Base-by-base conservation (phyloP, 1,140 invertebrate species). In the Neoseiulus cucumeris region DNA sequence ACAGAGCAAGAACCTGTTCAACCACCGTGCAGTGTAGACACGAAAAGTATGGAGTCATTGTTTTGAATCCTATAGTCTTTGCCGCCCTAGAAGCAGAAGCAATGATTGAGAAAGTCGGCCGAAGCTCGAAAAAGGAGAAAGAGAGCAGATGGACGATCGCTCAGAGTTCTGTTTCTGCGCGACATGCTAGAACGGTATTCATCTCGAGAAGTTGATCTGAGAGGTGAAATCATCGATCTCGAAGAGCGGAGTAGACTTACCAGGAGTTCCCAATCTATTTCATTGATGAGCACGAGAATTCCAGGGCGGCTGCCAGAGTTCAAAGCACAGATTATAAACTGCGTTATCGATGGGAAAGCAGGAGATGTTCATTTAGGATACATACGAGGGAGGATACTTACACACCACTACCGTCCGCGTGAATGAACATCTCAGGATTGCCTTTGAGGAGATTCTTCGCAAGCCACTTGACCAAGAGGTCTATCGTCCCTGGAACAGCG, bases 201-300 rank as follows among this genome's bases (percentile, higher is more conserved):
- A 14, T 42, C 41, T 65, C 22, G 33, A 39, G 33, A 39, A 6
- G 33, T 39, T 39, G 9, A 39, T 39, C 33, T 6, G 33, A 39
- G 33, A 47, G n/a, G 18, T 45, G 55, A 45, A 47, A 65, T 45
- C n/a, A 65, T 45, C 42, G 30, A 55, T 65, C 9, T 9, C 9
- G 12, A 55, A 22, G 17, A 14, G 9, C 39, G 12, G 65, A 14
- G 45, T 18, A 65, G 17, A 75, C 76, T 80, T 79, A 87, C 86
- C 73, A 85, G 73, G 28, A 95, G 75, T 77, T 95, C 90, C 91
- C 91, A 96, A 74, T 96, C 91, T 0, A 84, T 80, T 70, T 94
- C 90, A 73, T 96, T 95, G 7, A 96, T 81, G 2, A 96, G 75
- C 2, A 95, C 89, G 41, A 96, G 76, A 70, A 95, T 94, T 42